Percentiles rank a stretch among this genome's conserved stretches.
Evolutionary conservation across 2,888 invertebrate genomes (phyloP).

Genomic region (Alcis repandata): DNA sequence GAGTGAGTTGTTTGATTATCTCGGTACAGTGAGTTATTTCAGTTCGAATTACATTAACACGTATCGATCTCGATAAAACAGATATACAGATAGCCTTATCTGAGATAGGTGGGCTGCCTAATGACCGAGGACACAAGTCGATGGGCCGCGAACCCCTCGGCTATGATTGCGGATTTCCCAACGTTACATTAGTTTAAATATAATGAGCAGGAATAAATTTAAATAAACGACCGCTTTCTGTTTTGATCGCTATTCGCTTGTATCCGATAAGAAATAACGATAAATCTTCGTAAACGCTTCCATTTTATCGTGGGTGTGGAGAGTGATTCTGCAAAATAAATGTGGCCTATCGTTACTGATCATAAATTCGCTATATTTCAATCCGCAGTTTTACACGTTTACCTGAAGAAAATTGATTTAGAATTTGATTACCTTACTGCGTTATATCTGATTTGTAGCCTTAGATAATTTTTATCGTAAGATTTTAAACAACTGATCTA

Average conservation of each 20-base stretch:
- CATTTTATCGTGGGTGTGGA: constrained; percentile 33
- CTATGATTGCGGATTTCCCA: constrained; percentile 54
- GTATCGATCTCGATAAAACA: constrained; percentile 70
- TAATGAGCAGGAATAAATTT: constrained; percentile 4
- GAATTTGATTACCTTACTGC: background rate
- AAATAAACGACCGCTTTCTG: constrained; percentile 14
- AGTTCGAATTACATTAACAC: constrained; percentile 52
- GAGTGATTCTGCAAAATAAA: constrained; percentile 33
- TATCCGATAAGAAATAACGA: constrained; percentile 29
- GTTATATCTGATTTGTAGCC: background rate
- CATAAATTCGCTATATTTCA: constrained; percentile 29
- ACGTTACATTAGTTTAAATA: constrained; percentile 9
- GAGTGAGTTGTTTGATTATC: constrained; percentile 23
- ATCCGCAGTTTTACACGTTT: constrained; percentile 9
- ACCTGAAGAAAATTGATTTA: constrained; percentile 20
- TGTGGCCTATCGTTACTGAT: constrained; percentile 20
- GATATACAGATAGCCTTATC: constrained; percentile 60
- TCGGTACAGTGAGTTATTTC: constrained; percentile 42
- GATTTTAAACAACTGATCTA: background rate
- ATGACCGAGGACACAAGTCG: constrained; percentile 53
- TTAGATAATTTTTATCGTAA: background rate
- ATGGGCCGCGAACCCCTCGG: constrained; percentile 37
- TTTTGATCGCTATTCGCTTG: constrained; percentile 27
- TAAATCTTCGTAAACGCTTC: constrained; percentile 35
- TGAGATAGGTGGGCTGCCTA: constrained; percentile 62